A percentile compares a stretch with the other conserved stretches of the same genome.
phyloP scores from a whole-genome alignment of 2,113 vertebrate species.

The Cranoglanis bouderius region DNA sequence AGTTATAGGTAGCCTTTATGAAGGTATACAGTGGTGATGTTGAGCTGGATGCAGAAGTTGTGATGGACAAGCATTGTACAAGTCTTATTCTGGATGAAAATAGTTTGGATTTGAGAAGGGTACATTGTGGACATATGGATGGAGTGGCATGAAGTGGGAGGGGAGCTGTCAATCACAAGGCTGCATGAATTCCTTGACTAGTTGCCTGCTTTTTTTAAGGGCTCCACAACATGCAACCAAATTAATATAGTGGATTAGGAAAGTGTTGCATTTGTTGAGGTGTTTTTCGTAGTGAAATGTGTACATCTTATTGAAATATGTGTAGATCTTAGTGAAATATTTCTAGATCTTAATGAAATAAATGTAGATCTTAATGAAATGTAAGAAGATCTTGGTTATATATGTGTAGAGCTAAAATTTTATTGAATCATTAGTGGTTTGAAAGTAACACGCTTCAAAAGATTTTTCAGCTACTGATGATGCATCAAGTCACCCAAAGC shows the following conservation, averaged over 20 bases:
- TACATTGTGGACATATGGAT: slow-evolving; percentile 47
- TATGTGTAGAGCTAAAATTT: background rate
- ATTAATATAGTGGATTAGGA: background rate
- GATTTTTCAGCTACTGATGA: background rate
- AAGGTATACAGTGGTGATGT: slow-evolving; percentile 4
- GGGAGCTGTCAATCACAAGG: slow-evolving; percentile 30
- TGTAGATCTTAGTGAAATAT: background rate
- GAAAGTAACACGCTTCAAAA: background rate
- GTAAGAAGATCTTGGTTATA: background rate
- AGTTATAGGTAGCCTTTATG: background rate
- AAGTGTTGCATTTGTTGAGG: background rate
- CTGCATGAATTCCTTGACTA: slow-evolving; percentile 40
- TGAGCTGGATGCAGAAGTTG: slow-evolving; percentile 25
- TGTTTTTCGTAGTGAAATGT: slow-evolving; percentile 1
- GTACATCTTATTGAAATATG: background rate
- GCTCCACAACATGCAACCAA: slow-evolving; percentile 1
- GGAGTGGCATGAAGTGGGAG: slow-evolving; percentile 38
- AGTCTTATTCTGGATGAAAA: slow-evolving; percentile 54
- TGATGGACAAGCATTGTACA: slow-evolving; percentile 41
- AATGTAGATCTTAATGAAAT: background rate
- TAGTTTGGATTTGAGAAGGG: slow-evolving; percentile 46
- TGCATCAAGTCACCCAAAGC: background rate
- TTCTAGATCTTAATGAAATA: background rate
- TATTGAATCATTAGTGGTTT: background rate
- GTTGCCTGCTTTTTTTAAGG: slow-evolving; percentile 31